These are phyloP conservation scores for Oxyruncus cristatus DNA, from an alignment of 2,113 vertebrate species.

Conservation along the genomic window DNA sequence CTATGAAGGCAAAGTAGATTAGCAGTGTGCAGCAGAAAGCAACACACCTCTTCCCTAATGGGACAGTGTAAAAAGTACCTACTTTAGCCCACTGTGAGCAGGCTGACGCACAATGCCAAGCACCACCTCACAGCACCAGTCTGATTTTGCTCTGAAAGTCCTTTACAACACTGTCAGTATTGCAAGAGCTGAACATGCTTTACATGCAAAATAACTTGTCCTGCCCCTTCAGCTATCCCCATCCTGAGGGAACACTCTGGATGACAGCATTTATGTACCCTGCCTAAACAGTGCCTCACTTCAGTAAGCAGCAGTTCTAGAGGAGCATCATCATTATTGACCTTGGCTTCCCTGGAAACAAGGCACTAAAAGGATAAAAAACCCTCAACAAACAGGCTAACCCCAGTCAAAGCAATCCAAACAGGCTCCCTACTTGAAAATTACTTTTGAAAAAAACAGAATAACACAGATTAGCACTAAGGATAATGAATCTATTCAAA, in stretches of 20 bases:
- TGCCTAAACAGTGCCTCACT: neutral
- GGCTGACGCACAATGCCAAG: neutral
- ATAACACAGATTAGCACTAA: neutral
- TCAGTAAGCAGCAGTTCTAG: neutral
- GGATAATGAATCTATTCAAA: neutral
- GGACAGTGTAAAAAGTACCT: rapidly evolving
- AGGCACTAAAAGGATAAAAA: neutral
- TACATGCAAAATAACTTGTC: neutral
- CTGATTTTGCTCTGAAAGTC: neutral
- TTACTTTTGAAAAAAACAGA: neutral
- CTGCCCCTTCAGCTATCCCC: neutral
- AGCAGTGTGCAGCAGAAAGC: neutral
- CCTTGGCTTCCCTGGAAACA: neutral
- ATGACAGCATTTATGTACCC: neutral
- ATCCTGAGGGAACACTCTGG: neutral
- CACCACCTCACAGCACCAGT: neutral
- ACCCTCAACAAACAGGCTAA: neutral
- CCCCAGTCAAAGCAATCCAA: neutral
- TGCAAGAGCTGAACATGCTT: neutral
- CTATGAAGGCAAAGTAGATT: neutral
- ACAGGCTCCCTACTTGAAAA: neutral
- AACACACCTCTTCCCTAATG: neutral
- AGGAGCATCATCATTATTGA: neutral
- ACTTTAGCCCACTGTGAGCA: neutral
- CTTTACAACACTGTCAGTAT: neutral